Base-by-base conservation (phyloP, 2,113 vertebrate genomes). In the Eulacestoma nigropectus region DNA sequence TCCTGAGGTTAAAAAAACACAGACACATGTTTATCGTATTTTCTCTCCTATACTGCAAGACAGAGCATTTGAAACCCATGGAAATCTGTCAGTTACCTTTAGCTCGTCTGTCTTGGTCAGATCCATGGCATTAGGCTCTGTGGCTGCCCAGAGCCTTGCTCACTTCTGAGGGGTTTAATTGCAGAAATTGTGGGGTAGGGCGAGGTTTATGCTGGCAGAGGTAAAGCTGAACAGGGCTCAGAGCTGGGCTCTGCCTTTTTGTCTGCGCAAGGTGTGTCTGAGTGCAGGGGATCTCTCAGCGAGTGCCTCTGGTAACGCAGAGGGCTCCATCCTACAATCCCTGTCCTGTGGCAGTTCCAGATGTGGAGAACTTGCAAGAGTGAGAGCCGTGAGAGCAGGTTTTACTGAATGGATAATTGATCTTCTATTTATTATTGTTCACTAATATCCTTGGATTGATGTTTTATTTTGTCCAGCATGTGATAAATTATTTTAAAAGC, bases 381-480 rank as follows among this genome's bases (percentile, higher is more conserved):
- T 11, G 3, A 84, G 62, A 57, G 50, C 63, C 64, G 69, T 44
- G 57, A 80, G 53, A 89, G 23, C 68, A 80, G 56, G 17, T 88
- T 94, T 76, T 76, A 46, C 49, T 79, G 46, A 88, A 75, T 46
- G 30, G 53, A 73, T 83, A 82, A 60, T 33, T 60, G 55, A 42
- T 73, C 53, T 93, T 84, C 77, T 55, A 3, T 89, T 91, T 86
- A 25, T 89, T 83, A 73, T 70, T 4, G 0, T 76, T 84, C n/a
- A 18, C 27, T 87, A 13, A 87, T 90, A 70, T 42, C 53, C 77
- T 96, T 46, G 42, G 60, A 56, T 69, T 65, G 56, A 87, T 94
- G 52, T 77, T 94, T 78, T 76, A 57, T 87, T 93, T 92, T 95
- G n/a, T 91, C 70, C 81, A 86, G 67, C 67, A 78, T 96, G 78